Conservation (phyloP, 2,888 invertebrate genomes). For the Lathronympha strigana region DNA sequence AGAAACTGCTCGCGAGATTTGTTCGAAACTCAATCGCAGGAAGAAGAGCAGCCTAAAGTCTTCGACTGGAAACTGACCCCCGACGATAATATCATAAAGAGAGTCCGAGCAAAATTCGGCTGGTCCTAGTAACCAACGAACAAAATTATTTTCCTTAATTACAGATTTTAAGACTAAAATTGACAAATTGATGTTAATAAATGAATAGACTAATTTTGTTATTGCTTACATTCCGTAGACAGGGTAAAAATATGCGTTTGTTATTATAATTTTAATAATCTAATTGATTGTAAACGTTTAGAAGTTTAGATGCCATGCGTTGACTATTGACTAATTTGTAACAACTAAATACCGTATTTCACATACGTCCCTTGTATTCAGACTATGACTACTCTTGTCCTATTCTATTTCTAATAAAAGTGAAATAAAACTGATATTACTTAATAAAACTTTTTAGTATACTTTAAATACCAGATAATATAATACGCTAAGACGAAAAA, state of each 20-base stretch:
- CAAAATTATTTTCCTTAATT: neutral
- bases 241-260: constrained; percentile 30
- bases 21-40: constrained; percentile 74
- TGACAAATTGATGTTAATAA: constrained; percentile 21
- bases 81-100: constrained; percentile 67
- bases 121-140: constrained; percentile 60
- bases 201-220: constrained; percentile 25
- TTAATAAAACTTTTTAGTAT: neutral
- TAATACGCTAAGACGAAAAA: neutral
- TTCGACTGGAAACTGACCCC: constrained; percentile 70
- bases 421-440: neutral
- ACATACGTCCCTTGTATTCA: constrained; percentile 18
- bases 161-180: neutral
- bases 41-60: constrained; percentile 60
- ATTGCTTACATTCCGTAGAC: constrained; percentile 34
- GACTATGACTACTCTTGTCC: constrained; percentile 9
- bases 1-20: constrained; percentile 69
- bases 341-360: neutral
- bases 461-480: neutral
- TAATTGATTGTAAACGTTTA: constrained; percentile 9
- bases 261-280: constrained; percentile 12
- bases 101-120: constrained; percentile 69
- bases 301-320: constrained; percentile 26
- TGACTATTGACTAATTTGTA: constrained; percentile 6
- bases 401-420: neutral